Evolutionary conservation across 2,113 vertebrate species (phyloP).

Genomic region (Hoplias malabaricus): DNA sequence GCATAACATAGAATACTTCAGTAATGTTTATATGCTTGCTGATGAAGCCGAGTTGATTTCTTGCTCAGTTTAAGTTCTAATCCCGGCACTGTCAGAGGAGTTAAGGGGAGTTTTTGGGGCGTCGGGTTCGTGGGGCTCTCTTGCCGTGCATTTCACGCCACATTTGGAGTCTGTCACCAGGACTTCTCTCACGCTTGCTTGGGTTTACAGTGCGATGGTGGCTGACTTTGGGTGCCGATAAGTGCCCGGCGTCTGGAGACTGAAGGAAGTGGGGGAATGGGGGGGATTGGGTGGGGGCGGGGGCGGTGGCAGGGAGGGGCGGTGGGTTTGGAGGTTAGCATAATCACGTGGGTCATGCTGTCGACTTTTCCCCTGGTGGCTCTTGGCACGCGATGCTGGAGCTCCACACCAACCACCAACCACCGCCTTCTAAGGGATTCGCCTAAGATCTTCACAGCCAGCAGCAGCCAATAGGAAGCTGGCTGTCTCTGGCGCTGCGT

Average conservation of each 20-base stretch:
- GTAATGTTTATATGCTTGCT: neutral
- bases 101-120: conserved; percentile 6
- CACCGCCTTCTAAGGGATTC: neutral
- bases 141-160: conserved; percentile 71
- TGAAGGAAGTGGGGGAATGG: conserved; percentile 26
- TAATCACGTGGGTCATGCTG: conserved; percentile 59
- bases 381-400: conserved; percentile 71
- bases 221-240: conserved; percentile 61
- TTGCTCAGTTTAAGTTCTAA: neutral
- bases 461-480: conserved; percentile 33
- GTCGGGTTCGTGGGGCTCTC: conserved; percentile 61
- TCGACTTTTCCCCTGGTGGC: conserved; percentile 65
- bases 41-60: neutral
- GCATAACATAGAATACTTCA: neutral
- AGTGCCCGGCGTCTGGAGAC: conserved; percentile 63
- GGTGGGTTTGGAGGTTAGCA: conserved; percentile 39
- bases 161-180: conserved; percentile 77
- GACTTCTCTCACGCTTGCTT: conserved; percentile 80
- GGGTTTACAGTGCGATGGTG: conserved; percentile 68
- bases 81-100: neutral
- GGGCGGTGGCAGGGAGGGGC: conserved; percentile 45
- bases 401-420: conserved; percentile 21
- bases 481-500: neutral
- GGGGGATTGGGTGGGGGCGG: conserved; percentile 51
- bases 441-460: neutral